Evolutionary conservation across 2,113 vertebrate species (phyloP).

Genomic region (Limnothrissa miodon): DNA sequence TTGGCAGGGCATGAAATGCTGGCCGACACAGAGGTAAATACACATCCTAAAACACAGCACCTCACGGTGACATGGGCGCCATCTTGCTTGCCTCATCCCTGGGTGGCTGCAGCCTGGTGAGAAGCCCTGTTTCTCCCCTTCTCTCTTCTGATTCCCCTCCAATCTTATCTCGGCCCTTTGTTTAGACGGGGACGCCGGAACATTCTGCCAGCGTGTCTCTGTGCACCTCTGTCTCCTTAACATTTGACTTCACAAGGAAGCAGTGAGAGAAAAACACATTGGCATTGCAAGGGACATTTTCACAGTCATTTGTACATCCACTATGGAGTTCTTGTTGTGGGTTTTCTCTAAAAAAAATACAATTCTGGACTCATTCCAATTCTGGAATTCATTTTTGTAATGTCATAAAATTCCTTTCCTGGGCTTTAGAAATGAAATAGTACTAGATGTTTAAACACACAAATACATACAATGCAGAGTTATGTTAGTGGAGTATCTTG

Average conservation of each 20-base stretch:
- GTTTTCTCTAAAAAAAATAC: neutral
- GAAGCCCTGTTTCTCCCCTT: constrained; percentile 65
- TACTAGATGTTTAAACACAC: neutral
- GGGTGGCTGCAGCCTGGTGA: constrained; percentile 48
- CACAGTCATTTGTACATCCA: neutral
- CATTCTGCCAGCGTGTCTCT: constrained; percentile 63
- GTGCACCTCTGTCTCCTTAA: constrained; percentile 46
- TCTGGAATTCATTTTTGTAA: too few species aligned
- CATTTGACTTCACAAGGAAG: constrained; percentile 30
- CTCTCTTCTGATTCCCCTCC: constrained; percentile 71
- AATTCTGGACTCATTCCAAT: neutral
- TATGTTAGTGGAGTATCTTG: neutral
- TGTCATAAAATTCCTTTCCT: neutral
- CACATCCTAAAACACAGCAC: constrained; percentile 13
- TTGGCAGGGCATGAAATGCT: constrained; percentile 8
- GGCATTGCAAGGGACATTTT: neutral
- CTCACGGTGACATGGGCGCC: neutral
- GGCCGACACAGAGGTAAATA: neutral
- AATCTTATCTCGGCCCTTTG: constrained; percentile 73
- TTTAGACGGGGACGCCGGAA: constrained; percentile 70
- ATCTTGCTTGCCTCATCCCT: neutral
- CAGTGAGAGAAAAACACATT: neutral
- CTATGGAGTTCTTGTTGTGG: neutral
- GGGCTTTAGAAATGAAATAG: neutral
- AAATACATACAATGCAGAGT: neutral